Conservation (phyloP, 2,888 invertebrate species). For the Mythimna impura region DNA sequence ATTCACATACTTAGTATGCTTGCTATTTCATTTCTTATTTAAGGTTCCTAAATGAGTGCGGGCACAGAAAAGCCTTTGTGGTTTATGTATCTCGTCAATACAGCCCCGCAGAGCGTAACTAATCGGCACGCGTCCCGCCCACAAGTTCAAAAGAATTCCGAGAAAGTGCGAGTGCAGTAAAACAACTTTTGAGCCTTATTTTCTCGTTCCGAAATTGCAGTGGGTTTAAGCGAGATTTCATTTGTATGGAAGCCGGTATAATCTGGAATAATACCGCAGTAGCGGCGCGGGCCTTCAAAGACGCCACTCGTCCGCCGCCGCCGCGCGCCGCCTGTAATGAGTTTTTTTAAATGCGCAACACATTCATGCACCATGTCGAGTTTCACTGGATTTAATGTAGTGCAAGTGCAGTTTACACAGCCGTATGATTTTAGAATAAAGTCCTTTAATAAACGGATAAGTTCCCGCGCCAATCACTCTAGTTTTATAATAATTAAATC, state of each 20-base stretch:
- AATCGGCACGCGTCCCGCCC: slow-evolving; percentile 55
- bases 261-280: slow-evolving; percentile 90
- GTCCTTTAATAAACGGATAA: slow-evolving; percentile 53
- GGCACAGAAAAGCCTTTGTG: slow-evolving; percentile 39
- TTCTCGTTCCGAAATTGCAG: slow-evolving; percentile 89
- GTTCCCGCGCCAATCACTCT: slow-evolving; percentile 29
- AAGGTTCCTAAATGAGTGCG: slow-evolving; percentile 11
- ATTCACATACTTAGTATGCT: slow-evolving; percentile 37
- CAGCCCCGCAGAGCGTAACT: slow-evolving; percentile 51
- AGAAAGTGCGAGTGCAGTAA: slow-evolving; percentile 86
- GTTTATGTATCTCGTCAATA: slow-evolving; percentile 57
- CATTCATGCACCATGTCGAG: slow-evolving; percentile 84
- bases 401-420: slow-evolving; percentile 75
- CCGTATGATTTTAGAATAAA: slow-evolving; percentile 61
- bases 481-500: slow-evolving; percentile 59
- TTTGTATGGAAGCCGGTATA: slow-evolving; percentile 89
- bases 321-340: slow-evolving; percentile 88
- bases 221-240: slow-evolving; percentile 90
- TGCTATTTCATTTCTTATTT: slow-evolving; percentile 34
- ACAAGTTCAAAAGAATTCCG: slow-evolving; percentile 80
- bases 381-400: slow-evolving; percentile 80
- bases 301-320: slow-evolving; percentile 85
- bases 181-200: slow-evolving; percentile 88
- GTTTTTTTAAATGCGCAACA: slow-evolving; percentile 89
- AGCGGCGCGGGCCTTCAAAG: slow-evolving; percentile 88